Conservation (phyloP, 2,113 vertebrate genomes). For the Dipodomys ordii region DNA sequence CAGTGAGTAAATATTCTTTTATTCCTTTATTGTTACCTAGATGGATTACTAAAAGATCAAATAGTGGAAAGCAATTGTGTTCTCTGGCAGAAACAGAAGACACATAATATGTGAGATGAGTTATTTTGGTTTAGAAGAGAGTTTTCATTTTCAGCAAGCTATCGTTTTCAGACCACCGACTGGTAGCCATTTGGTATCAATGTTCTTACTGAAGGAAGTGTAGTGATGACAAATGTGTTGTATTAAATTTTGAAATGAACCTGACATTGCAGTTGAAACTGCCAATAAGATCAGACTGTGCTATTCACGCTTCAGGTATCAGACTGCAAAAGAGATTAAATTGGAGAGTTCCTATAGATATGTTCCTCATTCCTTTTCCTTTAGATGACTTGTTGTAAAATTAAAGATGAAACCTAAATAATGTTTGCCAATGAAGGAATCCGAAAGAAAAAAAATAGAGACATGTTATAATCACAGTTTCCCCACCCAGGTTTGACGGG, state of each 20-base stretch:
- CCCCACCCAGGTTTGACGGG: not conserved
- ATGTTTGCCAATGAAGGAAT: conserved; percentile 40
- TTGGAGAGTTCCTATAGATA: conserved; percentile 35
- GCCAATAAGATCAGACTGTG: conserved; percentile 59
- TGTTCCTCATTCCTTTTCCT: conserved; percentile 62
- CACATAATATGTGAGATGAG: conserved; percentile 36
- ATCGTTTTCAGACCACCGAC: conserved; percentile 62
- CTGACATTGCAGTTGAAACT: conserved; percentile 45
- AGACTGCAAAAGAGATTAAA: conserved; percentile 51
- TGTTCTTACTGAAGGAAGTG: not conserved
- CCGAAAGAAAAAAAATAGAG: conserved; percentile 59
- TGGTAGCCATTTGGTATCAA: conserved; percentile 38
- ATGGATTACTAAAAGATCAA: conserved; percentile 67
- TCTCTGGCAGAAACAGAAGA: conserved; percentile 67
- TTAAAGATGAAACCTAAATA: conserved; percentile 59
- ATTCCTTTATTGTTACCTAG: conserved; percentile 58
- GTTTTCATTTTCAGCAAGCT: conserved; percentile 71
- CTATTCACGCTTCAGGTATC: conserved; percentile 53
- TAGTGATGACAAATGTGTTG: conserved; percentile 20
- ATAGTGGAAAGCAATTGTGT: conserved; percentile 34
- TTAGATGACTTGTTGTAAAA: conserved; percentile 56
- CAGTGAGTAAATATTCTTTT: conserved; percentile 69
- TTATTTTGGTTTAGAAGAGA: conserved; percentile 45
- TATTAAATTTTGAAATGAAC: conserved; percentile 56
- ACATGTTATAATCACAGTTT: conserved; percentile 55